phyloP scores from a whole-genome alignment of 2,113 vertebrate species.

The human (Homo sapiens) region GRCh38 chr15:57345501-57346000 shows the following conservation, averaged over 20 bases:
- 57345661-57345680: accelerated
- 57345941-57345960: not conserved
- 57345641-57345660: not conserved
- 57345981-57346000: not conserved
- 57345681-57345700: not conserved
- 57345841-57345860: no score
- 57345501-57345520: no score
- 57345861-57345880: no score
- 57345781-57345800: not conserved
- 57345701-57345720: not conserved
- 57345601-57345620: not conserved
- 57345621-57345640: not conserved
- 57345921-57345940: not conserved
- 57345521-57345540: no score
- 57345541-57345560: not conserved
- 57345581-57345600: not conserved
- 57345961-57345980: not conserved
- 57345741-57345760: not conserved
- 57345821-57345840: accelerated
- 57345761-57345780: accelerated
- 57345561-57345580: accelerated
- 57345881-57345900: not conserved
- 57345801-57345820: not conserved
- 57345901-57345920: accelerated
- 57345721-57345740: not conserved